Base-by-base conservation (phyloP, 1,140 invertebrate species). In the Acromyrmex echinatior region DNA sequence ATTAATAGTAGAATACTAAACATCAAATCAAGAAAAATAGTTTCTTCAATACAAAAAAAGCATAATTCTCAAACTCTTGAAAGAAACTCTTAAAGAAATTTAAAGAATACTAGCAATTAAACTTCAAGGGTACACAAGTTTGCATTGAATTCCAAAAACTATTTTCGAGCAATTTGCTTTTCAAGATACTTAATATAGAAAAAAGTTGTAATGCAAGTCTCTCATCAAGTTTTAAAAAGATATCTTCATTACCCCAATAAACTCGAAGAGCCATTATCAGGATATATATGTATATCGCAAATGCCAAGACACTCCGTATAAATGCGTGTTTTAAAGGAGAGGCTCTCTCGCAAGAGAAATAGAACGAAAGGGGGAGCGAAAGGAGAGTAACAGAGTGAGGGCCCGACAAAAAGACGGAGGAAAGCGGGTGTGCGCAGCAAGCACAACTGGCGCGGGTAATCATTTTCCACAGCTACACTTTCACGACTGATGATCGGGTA, bases 401-500 rank as follows among this genome's bases (percentile, higher is more conserved):
- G 16, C 78, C 45, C 25, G 45, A 3, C 3, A 49, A 71, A 86
- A 60, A 77, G 51, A 86, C 28, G 58, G 65, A 71, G 12, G 35
- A 35, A 39, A 78, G 51, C 25, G 45, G 70, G 74, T 73, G 66
- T 87, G 86, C 21, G 66, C 68, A 63, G 31, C 60, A 35, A 80
- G 39, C 45, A 73, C 71, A 70, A 66, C 51, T 58, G 68, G 62
- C 62, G 77, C 68, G 87, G 39, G 87, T 88, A 87, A 93, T 92
- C 87, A 92, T 93, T 94, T 94, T 92, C 93, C 93, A 80, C 74
- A 87, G 90, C 87, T 92, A 91, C 92, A 92, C 92, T 94, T 93
- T 94, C 93, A 93, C 93, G 93, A 79, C 91, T 92, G 93, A 93
- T 92, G 92, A 93, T 93, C 93, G 92, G 92, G 79, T 92, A 87